A percentile compares a stretch with the other conserved stretches of the same genome.
These are phyloP conservation scores for Eristalinus sepulchralis DNA, from an alignment of 2,888 invertebrate species.

Conservation along the genomic window DNA sequence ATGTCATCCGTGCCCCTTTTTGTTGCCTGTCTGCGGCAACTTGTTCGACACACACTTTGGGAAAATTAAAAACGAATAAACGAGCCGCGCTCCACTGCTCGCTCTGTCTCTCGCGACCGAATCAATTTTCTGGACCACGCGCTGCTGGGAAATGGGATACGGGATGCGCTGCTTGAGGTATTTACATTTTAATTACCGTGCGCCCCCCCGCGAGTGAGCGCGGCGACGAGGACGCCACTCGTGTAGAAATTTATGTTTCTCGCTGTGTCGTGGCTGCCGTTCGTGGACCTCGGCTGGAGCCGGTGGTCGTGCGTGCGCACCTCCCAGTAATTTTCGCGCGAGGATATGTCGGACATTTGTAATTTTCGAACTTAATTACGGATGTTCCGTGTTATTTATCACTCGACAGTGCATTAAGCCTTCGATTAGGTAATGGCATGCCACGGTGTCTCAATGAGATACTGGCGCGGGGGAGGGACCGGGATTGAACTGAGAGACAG, in stretches of 20 bases:
- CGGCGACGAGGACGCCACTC: conserved; percentile 14
- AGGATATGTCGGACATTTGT: conserved; percentile 65
- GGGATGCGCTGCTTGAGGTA: conserved; percentile 16
- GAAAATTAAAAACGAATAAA: conserved; percentile 65
- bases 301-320: conserved; percentile 58
- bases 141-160: conserved; percentile 51
- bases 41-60: conserved; percentile 54
- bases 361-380: conserved; percentile 66
- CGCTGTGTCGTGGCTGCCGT: conserved; percentile 44
- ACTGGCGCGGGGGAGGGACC: neutral
- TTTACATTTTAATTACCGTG: conserved; percentile 69
- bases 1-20: conserved; percentile 13
- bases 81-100: neutral
- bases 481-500: neutral
- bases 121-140: conserved; percentile 58
- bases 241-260: conserved; percentile 62
- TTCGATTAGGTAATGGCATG: conserved; percentile 59
- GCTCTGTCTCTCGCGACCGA: neutral
- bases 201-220: conserved; percentile 37
- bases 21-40: conserved; percentile 25
- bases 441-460: neutral
- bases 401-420: conserved; percentile 61
- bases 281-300: neutral
- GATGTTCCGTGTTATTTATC: conserved; percentile 68
- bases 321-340: conserved; percentile 59